Conservation (phyloP, 2,113 vertebrate genomes). For the Istiophorus platypterus region DNA sequence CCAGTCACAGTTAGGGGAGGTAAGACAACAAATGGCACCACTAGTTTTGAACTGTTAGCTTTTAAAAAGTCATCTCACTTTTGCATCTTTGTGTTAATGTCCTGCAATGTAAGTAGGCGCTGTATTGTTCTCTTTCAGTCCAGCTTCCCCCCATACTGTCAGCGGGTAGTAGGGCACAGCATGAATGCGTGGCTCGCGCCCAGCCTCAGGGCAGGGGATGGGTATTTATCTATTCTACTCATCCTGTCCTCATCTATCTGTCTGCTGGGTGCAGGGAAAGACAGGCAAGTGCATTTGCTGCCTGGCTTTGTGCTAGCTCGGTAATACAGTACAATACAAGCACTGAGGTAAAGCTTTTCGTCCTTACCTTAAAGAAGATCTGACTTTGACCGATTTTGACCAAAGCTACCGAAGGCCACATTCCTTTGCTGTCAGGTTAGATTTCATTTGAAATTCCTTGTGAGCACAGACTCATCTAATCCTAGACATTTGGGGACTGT, state of each 20-base stretch:
- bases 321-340: slow-evolving; percentile 32
- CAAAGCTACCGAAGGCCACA: slow-evolving; percentile 38
- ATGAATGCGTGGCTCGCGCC: slow-evolving; percentile 57
- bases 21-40: slow-evolving; percentile 68
- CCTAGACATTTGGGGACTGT: slow-evolving; percentile 20
- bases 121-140: slow-evolving; percentile 62
- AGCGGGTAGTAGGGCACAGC: slow-evolving; percentile 56
- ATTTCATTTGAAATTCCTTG: slow-evolving; percentile 21
- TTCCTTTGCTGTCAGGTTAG: slow-evolving; percentile 36
- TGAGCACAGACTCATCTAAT: slow-evolving; percentile 18
- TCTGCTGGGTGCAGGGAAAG: slow-evolving; percentile 57
- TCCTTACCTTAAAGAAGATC: slow-evolving; percentile 29
- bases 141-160: slow-evolving; percentile 47
- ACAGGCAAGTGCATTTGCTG: slow-evolving; percentile 67
- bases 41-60: slow-evolving; percentile 31
- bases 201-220: slow-evolving; percentile 63
- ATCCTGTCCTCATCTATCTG: slow-evolving; percentile 70
- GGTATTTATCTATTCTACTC: slow-evolving; percentile 62
- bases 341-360: slow-evolving; percentile 13
- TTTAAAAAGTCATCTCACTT: slow-evolving; percentile 23
- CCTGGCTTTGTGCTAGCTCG: slow-evolving; percentile 59
- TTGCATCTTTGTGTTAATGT: slow-evolving; percentile 5
- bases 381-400: slow-evolving; percentile 36
- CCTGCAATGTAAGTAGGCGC: neutral
- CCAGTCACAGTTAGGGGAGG: slow-evolving; percentile 78